phyloP scores from a whole-genome alignment of 2,113 vertebrate species.

The Raphicerus campestris region DNA sequence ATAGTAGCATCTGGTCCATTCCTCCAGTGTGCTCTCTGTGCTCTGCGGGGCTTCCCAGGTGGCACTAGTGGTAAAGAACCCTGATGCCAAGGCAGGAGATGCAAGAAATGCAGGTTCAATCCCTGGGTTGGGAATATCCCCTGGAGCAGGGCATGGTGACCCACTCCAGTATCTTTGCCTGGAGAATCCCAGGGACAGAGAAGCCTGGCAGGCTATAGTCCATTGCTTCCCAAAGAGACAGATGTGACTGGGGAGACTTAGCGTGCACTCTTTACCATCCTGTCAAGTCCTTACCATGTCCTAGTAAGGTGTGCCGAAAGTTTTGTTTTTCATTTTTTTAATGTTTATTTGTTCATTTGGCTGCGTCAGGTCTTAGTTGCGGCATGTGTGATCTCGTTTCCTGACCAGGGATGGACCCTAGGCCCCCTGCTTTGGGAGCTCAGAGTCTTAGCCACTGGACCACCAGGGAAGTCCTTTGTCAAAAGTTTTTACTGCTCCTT shows the following conservation, averaged over 20 bases:
- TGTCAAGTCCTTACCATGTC: not conserved
- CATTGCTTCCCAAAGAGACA: not conserved
- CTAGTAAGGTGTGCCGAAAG: not conserved
- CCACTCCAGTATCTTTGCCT: not conserved
- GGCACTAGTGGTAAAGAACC: not conserved
- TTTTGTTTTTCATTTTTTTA: not conserved
- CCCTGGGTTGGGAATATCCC: not conserved
- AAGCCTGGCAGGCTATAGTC: not conserved
- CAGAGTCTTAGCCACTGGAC: not conserved
- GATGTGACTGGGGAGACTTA: not conserved
- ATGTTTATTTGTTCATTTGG: not conserved
- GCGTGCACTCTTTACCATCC: not conserved
- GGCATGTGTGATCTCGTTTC: not conserved
- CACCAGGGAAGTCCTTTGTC: not conserved
- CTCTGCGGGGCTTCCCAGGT: not conserved
- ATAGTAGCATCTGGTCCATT: no score
- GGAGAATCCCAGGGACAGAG: not conserved
- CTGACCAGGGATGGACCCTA: not conserved
- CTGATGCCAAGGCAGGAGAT: not conserved
- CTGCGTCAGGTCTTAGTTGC: not conserved
- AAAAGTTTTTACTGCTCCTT: not conserved
- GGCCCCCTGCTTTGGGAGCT: not conserved
- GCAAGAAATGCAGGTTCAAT: not conserved
- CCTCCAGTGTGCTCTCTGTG: rapidly evolving
- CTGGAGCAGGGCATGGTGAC: not conserved